phyloP scores from a whole-genome alignment of 1,140 invertebrate genomes.

The Sitobion miscanthi region DNA sequence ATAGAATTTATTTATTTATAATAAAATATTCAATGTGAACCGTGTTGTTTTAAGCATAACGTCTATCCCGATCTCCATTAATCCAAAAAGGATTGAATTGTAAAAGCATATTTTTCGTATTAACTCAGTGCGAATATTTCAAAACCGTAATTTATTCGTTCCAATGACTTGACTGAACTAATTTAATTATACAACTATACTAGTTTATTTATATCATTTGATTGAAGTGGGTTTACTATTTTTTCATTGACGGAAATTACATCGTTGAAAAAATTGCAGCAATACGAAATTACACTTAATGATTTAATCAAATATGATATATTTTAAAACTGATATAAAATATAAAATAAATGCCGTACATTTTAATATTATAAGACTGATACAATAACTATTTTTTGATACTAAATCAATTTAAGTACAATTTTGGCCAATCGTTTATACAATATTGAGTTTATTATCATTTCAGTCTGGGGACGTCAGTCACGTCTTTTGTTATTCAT shows the following conservation, averaged over 20 bases:
- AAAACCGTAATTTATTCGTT: neutral
- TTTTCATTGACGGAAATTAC: neutral
- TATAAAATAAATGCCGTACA: neutral
- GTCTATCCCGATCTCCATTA: neutral
- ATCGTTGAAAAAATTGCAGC: neutral
- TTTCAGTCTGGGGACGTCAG: neutral
- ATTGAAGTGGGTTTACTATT: neutral
- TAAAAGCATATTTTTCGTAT: neutral
- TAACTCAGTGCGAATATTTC: neutral
- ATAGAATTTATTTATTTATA: neutral
- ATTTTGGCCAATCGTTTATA: neutral
- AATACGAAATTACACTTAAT: neutral
- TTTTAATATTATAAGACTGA: neutral
- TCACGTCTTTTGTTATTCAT: too few relatives aligned
- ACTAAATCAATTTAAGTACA: neutral
- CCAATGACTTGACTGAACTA: neutral
- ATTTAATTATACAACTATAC: neutral
- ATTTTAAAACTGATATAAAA: neutral
- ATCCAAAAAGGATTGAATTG: neutral
- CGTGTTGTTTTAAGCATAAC: neutral
- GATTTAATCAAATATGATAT: neutral
- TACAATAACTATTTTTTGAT: neutral
- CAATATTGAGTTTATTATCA: neutral
- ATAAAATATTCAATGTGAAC: neutral
- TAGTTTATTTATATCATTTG: neutral